Percentiles rank a stretch among this genome's conserved stretches.
phyloP scores from a whole-genome alignment of 1,140 invertebrate genomes.

The Lordiphosa clarofinis region DNA sequence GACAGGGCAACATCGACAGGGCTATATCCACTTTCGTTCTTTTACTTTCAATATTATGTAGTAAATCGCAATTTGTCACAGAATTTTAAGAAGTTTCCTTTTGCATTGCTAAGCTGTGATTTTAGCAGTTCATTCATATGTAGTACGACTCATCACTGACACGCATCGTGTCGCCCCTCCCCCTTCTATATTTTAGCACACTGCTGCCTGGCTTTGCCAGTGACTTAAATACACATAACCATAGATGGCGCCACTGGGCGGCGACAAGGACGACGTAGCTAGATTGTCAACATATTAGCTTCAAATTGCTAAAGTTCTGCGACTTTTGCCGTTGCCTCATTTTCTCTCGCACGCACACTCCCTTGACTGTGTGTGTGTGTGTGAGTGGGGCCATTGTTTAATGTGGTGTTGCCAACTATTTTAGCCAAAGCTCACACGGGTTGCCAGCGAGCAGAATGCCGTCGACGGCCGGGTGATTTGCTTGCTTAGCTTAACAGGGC shows the following conservation, averaged over 20 bases:
- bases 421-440: constrained; percentile 75
- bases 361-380: constrained; percentile 15
- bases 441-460: constrained; percentile 32
- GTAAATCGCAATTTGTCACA: too few relatives aligned
- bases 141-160: constrained; percentile 23
- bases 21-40: too few relatives aligned
- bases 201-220: constrained; percentile 45
- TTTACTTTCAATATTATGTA: too few relatives aligned
- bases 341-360: constrained; percentile 50
- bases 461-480: constrained; percentile 58
- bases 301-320: constrained; percentile 77
- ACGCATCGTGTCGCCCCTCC: background rate
- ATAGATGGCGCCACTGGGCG: constrained; percentile 58
- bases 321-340: constrained; percentile 73
- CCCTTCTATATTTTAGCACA: background rate
- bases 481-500: constrained; percentile 69
- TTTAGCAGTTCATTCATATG: too few relatives aligned
- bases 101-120: too few relatives aligned
- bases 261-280: constrained; percentile 17
- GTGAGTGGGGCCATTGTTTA: constrained; percentile 57
- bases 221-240: constrained; percentile 72
- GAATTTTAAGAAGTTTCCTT: too few relatives aligned
- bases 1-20: too few relatives aligned
- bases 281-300: constrained; percentile 78
- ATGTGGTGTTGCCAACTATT: constrained; percentile 79